phyloP scores from a whole-genome alignment of 2,888 invertebrate species.

The Campopleginae sp. region DNA sequence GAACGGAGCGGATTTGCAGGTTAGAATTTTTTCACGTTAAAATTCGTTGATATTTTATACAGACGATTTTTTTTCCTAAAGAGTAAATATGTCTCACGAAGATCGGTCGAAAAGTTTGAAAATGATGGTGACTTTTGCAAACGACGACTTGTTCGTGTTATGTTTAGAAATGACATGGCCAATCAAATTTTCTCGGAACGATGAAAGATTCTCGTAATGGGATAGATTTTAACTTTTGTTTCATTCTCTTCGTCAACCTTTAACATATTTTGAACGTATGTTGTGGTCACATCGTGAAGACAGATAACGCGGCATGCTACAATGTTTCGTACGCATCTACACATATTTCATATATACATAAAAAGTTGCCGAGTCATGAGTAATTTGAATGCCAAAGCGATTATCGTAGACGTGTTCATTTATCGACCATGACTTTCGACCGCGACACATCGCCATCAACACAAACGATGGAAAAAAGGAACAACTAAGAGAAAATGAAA shows the following conservation, averaged over 20 bases:
- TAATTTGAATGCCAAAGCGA: slow-evolving; percentile 68
- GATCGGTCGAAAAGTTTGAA: background rate
- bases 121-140: background rate
- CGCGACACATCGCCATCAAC: slow-evolving; percentile 37
- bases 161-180: background rate
- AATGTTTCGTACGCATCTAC: slow-evolving; percentile 37
- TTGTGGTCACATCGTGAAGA: slow-evolving; percentile 41
- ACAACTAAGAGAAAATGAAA: background rate
- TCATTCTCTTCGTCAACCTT: slow-evolving; percentile 8
- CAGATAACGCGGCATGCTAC: slow-evolving; percentile 48
- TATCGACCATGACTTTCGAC: slow-evolving; percentile 73
- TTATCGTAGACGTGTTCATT: slow-evolving; percentile 62
- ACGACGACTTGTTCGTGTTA: background rate
- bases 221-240: background rate
- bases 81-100: background rate
- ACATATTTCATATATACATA: background rate
- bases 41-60: background rate
- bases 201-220: slow-evolving; percentile 9
- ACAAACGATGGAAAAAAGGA: slow-evolving; percentile 3
- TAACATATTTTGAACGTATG: slow-evolving; percentile 29
- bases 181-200: slow-evolving; percentile 17
- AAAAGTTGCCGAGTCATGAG: slow-evolving; percentile 72
- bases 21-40: background rate
- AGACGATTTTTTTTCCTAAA: background rate
- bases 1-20: background rate